Evolutionary conservation across 92 coral and sea anemone species (phyloP).

Genomic region (Epizoanthus stellaris): DNA sequence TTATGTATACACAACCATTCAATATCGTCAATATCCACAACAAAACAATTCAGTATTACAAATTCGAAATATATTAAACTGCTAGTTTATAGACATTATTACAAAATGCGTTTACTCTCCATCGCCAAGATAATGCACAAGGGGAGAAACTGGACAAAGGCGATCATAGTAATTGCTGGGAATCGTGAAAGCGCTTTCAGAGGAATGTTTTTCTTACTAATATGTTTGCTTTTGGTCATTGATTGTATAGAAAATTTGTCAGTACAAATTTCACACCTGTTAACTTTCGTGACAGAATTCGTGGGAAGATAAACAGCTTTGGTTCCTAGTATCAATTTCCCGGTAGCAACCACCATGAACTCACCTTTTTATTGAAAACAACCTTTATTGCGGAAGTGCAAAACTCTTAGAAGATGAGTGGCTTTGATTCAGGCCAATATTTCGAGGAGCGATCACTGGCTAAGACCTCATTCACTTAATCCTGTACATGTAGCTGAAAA

Average conservation of each 20-base stretch:
- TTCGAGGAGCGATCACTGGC: too few relatives aligned
- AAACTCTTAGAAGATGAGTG: too few relatives aligned
- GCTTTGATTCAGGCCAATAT: too few relatives aligned
- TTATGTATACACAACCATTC: too few relatives aligned
- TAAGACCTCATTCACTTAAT: too few relatives aligned
- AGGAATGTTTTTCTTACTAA: conserved; percentile 15
- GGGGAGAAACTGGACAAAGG: not conserved
- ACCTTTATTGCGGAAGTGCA: too few relatives aligned
- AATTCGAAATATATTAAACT: too few relatives aligned
- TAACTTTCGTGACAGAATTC: conserved; percentile 6
- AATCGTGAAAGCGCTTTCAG: not conserved
- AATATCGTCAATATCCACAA: too few relatives aligned
- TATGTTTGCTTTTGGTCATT: not conserved
- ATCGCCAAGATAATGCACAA: not conserved
- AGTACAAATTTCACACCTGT: not conserved
- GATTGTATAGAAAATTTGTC: not conserved
- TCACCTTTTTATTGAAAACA: too few relatives aligned
- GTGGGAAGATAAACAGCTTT: conserved; percentile 17
- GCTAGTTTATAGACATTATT: not conserved
- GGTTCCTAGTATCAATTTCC: conserved; percentile 2
- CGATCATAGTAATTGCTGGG: conserved; percentile 6
- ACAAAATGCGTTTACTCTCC: not conserved
- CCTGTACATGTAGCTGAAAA: too few relatives aligned
- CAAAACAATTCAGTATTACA: too few relatives aligned
- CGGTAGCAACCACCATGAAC: conserved; percentile 3